Percentiles rank a stretch among this genome's conserved stretches.
Conservation (phyloP, 2,113 vertebrate species). For the Ranitomeya imitator region DNA sequence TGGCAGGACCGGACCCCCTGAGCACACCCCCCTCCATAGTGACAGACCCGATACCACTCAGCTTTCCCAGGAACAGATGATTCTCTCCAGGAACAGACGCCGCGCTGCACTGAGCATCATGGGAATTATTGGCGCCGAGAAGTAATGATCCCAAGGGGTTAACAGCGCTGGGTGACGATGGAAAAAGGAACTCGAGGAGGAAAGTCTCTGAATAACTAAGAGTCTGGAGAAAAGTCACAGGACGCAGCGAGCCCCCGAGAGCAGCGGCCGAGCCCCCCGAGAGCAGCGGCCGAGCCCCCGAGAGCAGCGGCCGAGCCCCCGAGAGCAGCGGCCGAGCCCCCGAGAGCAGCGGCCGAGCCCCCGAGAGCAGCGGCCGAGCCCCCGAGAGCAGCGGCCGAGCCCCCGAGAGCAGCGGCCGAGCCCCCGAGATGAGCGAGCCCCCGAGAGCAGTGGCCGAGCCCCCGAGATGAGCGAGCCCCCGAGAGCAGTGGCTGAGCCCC, state of each 20-base stretch:
- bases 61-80: no score
- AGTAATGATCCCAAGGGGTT: neutral
- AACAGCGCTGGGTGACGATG: neutral
- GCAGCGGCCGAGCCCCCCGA: neutral
- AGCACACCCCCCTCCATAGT: no score
- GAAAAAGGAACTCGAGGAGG: neutral
- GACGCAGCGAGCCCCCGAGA: neutral
- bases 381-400: neutral
- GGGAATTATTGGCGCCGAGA: neutral
- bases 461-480: neutral
- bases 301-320: neutral
- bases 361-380: no score
- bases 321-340: no score
- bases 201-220: conserved; percentile 26
- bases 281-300: no score
- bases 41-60: no score
- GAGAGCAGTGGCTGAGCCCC: neutral
- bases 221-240: neutral
- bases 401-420: neutral
- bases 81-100: no score
- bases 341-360: neutral
- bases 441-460: neutral
- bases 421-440: no score
- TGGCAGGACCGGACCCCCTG: no score
- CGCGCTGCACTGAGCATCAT: neutral